These are phyloP conservation scores for Malurus leucopterus DNA, from an alignment of 2,797 vertebrate genomes.

Conservation along the genomic window DNA sequence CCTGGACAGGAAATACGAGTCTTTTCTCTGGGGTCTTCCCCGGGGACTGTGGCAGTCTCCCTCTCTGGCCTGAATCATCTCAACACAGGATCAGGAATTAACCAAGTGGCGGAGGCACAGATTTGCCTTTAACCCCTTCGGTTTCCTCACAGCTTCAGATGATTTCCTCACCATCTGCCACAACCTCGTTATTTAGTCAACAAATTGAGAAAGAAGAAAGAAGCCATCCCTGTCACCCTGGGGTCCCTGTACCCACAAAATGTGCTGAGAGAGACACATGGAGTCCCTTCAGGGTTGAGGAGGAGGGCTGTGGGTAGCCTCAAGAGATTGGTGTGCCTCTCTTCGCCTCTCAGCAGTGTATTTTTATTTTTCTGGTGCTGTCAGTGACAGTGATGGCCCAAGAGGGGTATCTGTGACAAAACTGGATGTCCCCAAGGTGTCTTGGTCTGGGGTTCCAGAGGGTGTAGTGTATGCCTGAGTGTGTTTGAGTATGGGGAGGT, in stretches of 20 bases:
- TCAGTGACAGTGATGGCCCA: neutral
- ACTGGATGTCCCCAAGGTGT: neutral
- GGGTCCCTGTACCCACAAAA: neutral
- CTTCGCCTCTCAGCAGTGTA: neutral
- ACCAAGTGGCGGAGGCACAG: neutral
- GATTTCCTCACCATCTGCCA: neutral
- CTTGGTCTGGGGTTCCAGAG: neutral
- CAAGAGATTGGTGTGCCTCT: neutral
- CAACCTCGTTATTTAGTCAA: neutral
- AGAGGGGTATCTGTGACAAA: neutral
- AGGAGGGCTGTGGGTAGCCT: neutral
- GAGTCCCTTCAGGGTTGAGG: neutral
- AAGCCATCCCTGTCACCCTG: neutral
- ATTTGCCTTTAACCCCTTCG: constrained; percentile 44
- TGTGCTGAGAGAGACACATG: rapidly evolving
- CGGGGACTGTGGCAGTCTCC: constrained; percentile 28
- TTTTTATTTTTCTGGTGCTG: neutral
- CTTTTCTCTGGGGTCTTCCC: constrained; percentile 5
- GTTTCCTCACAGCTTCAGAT: neutral
- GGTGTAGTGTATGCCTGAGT: too few relatives aligned
- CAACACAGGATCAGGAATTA: constrained; percentile 44
- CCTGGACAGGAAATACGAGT: constrained; percentile 49
- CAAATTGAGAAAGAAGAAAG: neutral
- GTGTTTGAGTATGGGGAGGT: too few relatives aligned
- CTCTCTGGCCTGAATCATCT: constrained; percentile 18